Evolutionary conservation across 2,113 vertebrate genomes (phyloP).

Genomic region (Leucosticte australis): DNA sequence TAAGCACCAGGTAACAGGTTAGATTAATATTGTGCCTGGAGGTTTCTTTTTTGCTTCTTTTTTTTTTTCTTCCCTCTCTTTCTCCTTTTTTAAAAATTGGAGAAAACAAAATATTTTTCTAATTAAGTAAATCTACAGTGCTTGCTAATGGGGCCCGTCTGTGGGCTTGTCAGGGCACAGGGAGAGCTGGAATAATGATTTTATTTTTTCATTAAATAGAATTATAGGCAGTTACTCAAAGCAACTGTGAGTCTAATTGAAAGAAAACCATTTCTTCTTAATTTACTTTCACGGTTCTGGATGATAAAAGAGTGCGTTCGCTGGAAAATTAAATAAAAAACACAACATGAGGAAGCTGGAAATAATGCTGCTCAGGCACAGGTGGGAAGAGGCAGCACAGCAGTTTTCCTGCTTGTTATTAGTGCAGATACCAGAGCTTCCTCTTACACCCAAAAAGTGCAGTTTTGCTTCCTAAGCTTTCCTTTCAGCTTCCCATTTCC

Average conservation of each 20-base stretch:
- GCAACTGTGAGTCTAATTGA: slow-evolving; percentile 83
- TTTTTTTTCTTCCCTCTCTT: background rate
- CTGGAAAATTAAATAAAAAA: slow-evolving; percentile 82
- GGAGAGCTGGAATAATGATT: slow-evolving; percentile 81
- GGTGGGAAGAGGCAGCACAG: slow-evolving; percentile 28
- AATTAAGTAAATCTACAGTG: slow-evolving; percentile 83
- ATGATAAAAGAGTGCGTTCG: slow-evolving; percentile 80
- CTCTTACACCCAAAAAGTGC: background rate
- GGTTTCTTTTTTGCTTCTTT: slow-evolving; percentile 52
- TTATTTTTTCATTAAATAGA: slow-evolving; percentile 88
- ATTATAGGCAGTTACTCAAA: slow-evolving; percentile 86
- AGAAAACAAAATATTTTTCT: slow-evolving; percentile 85
- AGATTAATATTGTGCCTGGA: slow-evolving; percentile 79
- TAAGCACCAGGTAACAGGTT: slow-evolving; percentile 79
- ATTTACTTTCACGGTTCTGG: slow-evolving; percentile 84
- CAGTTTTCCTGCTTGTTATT: background rate
- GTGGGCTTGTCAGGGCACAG: slow-evolving; percentile 72
- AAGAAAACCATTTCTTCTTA: slow-evolving; percentile 87
- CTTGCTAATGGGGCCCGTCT: slow-evolving; percentile 77
- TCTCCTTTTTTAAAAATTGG: slow-evolving; percentile 57
- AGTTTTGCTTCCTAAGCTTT: background rate
- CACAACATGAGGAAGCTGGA: slow-evolving; percentile 59
- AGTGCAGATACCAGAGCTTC: background rate
- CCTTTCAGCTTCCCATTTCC: background rate
- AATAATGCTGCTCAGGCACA: slow-evolving; percentile 13